Base-by-base conservation (phyloP, 1,140 invertebrate species). In the Drosophila ercepeae region DNA sequence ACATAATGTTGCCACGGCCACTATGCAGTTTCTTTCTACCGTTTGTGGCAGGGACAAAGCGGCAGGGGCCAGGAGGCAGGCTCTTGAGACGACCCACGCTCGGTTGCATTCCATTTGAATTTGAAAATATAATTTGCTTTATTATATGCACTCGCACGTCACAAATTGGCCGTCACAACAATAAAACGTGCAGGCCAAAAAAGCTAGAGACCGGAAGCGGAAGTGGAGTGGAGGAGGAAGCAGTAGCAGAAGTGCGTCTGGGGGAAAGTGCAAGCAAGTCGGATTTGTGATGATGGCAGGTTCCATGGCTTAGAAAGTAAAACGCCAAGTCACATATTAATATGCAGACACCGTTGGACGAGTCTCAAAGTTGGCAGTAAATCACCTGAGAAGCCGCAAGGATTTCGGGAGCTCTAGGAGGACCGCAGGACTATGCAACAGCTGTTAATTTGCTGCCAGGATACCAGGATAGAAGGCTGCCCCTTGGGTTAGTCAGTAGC, bases 41-140 rank as follows among this genome's bases (percentile, higher is more conserved):
- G 5, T 34, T 14, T 21, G 23, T 45, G 36, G 36, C n/a, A 39
- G 13, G 36, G 34, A 18, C 19, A n/a, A n/a, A n/a, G n/a, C n/a
- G n/a, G n/a, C n/a, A n/a, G n/a, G n/a, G n/a, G n/a, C n/a, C n/a
- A 18, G 4, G n/a, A 11, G n/a, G 53, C 5, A 25, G 29, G 27
- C 45, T 59, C 78, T 83, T 75, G 78, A 83, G 78, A 83, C 78
- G 65, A 36, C 44, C 48, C 39, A 71, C 59, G 64, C 69, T 75
- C 75, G 67, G 63, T 46, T 75, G 78, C 73, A 55, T 64, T 60
- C 45, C 53, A 73, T 74, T 74, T 74, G 45, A 54, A 72, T 53
- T 23, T 63, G 65, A 84, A 84, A 83, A 83, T 86, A 86, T 83
- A 83, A 83, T 83, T 84, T 79, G 79, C 79, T 65, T 78, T 75